phyloP scores from a whole-genome alignment of 2,113 vertebrate genomes.

The Lasiurus cinereus region DNA sequence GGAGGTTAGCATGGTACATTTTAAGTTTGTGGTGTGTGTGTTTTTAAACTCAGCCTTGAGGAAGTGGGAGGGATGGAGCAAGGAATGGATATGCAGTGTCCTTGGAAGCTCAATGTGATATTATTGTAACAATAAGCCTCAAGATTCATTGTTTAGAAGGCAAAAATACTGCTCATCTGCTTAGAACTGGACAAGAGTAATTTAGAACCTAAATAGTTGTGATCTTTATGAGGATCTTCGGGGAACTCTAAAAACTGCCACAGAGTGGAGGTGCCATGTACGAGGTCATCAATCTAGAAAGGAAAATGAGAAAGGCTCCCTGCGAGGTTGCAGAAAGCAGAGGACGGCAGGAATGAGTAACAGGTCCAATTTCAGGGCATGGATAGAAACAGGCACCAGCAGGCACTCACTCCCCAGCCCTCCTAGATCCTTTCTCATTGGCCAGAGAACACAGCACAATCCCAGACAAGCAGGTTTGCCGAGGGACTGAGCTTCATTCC shows the following conservation, averaged over 20 bases:
- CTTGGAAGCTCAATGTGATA: constrained; percentile 82
- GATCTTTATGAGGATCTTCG: constrained; percentile 52
- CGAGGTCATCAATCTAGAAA: constrained; percentile 59
- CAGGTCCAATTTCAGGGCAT: constrained; percentile 53
- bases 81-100: constrained; percentile 69
- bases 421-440: not conserved
- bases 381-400: constrained; percentile 28
- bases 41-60: constrained; percentile 4
- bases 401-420: constrained; percentile 22
- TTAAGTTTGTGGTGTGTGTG: constrained; percentile 5
- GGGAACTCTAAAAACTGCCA: constrained; percentile 56
- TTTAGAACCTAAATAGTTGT: constrained; percentile 80
- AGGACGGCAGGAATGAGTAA: constrained; percentile 39
- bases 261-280: constrained; percentile 21
- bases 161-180: constrained; percentile 77
- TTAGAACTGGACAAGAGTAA: constrained; percentile 80
- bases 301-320: not conserved
- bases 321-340: not conserved
- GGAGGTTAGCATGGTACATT: constrained; percentile 70
- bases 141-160: constrained; percentile 70
- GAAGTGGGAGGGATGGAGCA: not conserved
- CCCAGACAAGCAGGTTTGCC: not conserved
- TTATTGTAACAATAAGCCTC: constrained; percentile 80
- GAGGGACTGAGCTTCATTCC: not conserved
- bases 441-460: not conserved